Conservation (phyloP, 2,888 invertebrate genomes). For the Ophraella communa region DNA sequence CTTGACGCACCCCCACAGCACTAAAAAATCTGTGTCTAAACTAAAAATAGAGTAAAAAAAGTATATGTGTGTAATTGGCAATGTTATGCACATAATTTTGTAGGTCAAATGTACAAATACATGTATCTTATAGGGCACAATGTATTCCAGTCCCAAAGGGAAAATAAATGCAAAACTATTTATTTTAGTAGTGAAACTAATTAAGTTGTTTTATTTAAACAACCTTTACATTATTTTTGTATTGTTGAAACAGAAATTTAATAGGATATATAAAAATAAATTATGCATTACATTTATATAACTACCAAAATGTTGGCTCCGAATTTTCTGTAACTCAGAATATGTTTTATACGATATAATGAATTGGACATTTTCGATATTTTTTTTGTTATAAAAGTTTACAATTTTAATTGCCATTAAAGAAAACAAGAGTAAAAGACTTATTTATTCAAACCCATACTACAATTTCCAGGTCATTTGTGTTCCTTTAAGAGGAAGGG, state of each 20-base stretch:
- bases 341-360: too few species aligned
- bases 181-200: background rate
- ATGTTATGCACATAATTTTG: background rate
- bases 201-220: too few species aligned
- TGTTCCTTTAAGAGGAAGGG: too few species aligned
- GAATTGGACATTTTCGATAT: background rate
- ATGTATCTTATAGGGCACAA: too few species aligned
- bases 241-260: background rate
- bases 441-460: background rate
- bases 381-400: background rate
- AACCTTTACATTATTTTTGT: too few species aligned
- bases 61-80: background rate
- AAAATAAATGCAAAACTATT: background rate
- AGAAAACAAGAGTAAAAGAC: background rate
- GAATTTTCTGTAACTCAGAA: background rate
- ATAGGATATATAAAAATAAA: too few species aligned
- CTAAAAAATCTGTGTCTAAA: background rate
- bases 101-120: background rate
- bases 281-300: background rate
- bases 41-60: background rate
- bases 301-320: background rate
- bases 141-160: background rate
- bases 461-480: too few species aligned
- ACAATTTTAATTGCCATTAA: background rate
- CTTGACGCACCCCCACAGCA: background rate